These are phyloP conservation scores for Cyclophora punctaria DNA, from an alignment of 2,888 invertebrate genomes.

Conservation along the genomic window DNA sequence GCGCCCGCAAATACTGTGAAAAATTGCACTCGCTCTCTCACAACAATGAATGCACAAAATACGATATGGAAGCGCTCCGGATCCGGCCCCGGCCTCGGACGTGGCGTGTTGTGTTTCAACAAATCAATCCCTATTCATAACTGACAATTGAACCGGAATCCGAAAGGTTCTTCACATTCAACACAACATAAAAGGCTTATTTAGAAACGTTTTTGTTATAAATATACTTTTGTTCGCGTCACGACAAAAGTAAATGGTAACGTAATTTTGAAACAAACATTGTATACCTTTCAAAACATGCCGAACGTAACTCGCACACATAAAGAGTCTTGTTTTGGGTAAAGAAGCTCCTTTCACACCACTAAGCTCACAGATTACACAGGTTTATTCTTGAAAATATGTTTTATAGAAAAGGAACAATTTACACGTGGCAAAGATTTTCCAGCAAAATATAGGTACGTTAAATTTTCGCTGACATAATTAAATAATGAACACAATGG, in stretches of 20 bases:
- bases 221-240: too few species aligned
- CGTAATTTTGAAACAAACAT: too few species aligned
- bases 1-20: conserved; percentile 62
- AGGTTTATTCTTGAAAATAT: conserved; percentile 7
- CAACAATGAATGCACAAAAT: conserved; percentile 46
- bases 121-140: background rate
- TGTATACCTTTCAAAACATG: too few species aligned
- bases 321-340: too few species aligned
- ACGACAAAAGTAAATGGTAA: too few species aligned
- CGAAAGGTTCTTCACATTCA: background rate
- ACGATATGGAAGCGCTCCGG: conserved; percentile 21
- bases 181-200: conserved; percentile 3
- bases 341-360: conserved; percentile 2
- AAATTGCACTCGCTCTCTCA: conserved; percentile 52
- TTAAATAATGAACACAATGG: conserved; percentile 20
- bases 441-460: conserved; percentile 9
- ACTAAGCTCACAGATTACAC: conserved; percentile 9
- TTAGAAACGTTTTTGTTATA: too few species aligned
- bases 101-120: conserved; percentile 8
- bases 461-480: conserved; percentile 12
- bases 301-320: too few species aligned
- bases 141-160: background rate
- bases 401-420: conserved; percentile 13
- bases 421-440: conserved; percentile 29
- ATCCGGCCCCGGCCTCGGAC: conserved; percentile 4